Percentiles rank a stretch among this genome's conserved stretches.
Evolutionary conservation across 2,113 vertebrate species (phyloP).

Genomic region (Cephalopterus ornatus): DNA sequence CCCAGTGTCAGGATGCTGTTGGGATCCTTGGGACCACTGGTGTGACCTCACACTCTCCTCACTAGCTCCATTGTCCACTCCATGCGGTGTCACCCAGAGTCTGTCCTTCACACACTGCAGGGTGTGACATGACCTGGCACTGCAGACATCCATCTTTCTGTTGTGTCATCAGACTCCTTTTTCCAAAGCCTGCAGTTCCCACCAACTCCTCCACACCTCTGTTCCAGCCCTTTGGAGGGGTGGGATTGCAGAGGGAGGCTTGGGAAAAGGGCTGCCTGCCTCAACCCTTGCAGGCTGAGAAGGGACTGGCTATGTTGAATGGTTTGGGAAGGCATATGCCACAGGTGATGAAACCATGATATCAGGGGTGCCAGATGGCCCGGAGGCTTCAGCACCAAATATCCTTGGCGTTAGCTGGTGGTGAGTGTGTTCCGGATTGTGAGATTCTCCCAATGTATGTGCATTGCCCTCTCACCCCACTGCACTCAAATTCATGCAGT

Average conservation of each 20-base stretch:
- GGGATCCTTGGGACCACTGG: not conserved
- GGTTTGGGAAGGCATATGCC: not conserved
- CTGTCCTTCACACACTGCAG: not conserved
- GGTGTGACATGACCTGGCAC: not conserved
- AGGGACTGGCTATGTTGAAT: not conserved
- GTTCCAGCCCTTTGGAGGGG: not conserved
- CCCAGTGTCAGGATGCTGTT: not conserved
- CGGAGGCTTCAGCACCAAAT: not conserved
- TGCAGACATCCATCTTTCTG: not conserved
- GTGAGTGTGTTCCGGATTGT: not conserved
- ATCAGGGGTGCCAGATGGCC: not conserved
- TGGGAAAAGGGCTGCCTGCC: not conserved
- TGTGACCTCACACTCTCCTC: not conserved
- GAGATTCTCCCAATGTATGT: rapidly evolving
- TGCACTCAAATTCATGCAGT: not conserved
- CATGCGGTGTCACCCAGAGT: rapidly evolving
- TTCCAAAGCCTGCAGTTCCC: not conserved
- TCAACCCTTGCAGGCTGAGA: not conserved
- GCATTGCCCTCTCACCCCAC: not conserved
- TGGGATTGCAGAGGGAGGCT: not conserved
- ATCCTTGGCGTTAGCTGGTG: not conserved
- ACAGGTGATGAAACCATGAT: not conserved
- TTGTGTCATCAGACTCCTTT: not conserved
- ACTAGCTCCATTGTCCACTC: not conserved
- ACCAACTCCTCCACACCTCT: not conserved